Base-by-base conservation (phyloP, 2,113 vertebrate genomes). In the Camelus dromedarius region DNA sequence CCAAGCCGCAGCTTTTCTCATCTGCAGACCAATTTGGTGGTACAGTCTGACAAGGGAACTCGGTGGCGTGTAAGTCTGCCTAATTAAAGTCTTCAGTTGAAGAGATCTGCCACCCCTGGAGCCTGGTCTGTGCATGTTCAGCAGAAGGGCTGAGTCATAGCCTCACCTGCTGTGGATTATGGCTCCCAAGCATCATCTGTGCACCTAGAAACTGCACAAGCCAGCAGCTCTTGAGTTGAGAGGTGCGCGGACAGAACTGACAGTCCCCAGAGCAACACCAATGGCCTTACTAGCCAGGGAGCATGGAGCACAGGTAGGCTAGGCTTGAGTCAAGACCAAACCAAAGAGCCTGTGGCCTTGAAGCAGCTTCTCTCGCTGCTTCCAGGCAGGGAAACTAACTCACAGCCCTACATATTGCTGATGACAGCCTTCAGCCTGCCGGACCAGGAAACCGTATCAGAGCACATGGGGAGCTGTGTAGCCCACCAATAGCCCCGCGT, bases 141-240 rank as follows among this genome's bases (percentile, higher is more conserved):
- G 6, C 72, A 77, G 58, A 50, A 5, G 32, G 38, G 18, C 32
- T 38, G 46, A 30, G 58, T 66, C 26, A 38, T 6, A 77, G 46
- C 72, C 8, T 0, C 20, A 0, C 2, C 26, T 22, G 19, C 28
- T 56, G 22, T 18, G 48, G 18, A 54, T 77, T 18, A 7, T 0
- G 0, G 76, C 2, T 24, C 52, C 22, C 52, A 42, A 42, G 38
- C 38, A 42, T 42, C 38, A 42, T 42, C 38, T 42, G 38, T 42
- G 38, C 46, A 28, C n/a, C 54, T 28, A 3, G 46, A 85, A 28
- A 22, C 64, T 70, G 48, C 35, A 28, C 26, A 54, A 38, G n/a
- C 32, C 64, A 52, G 64, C 83, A 38, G 13, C 10, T 12, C 64
- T 69, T 16, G 14, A 67, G 32, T 32, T 26, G n/a, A 54, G 14